Percentiles rank a stretch among this genome's conserved stretches.
phyloP scores from a whole-genome alignment of 2,888 invertebrate species.

The Coelinius sp. region DNA sequence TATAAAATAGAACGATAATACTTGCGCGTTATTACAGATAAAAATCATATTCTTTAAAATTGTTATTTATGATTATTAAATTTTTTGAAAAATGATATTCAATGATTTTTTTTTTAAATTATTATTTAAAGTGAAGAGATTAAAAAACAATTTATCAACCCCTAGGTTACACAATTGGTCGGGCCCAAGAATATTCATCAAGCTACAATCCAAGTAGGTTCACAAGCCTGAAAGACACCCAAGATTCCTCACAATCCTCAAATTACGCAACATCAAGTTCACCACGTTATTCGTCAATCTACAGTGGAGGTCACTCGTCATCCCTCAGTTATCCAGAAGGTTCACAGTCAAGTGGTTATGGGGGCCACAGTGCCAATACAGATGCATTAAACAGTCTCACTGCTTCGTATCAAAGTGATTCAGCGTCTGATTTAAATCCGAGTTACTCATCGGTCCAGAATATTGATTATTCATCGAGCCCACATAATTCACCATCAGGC shows the following conservation, averaged over 20 bases:
- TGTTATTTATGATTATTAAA: too few species aligned
- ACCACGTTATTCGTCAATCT: slow-evolving; percentile 14
- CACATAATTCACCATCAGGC: slow-evolving; percentile 29
- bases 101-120: too few species aligned
- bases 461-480: slow-evolving; percentile 16
- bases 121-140: too few species aligned
- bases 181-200: slow-evolving; percentile 50
- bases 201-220: slow-evolving; percentile 44
- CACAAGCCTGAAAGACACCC: slow-evolving; percentile 36
- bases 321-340: not conserved
- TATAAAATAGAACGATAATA: slow-evolving; percentile 13
- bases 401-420: slow-evolving; percentile 48
- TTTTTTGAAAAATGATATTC: too few species aligned
- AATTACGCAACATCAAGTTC: not conserved
- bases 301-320: slow-evolving; percentile 21
- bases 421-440: slow-evolving; percentile 37
- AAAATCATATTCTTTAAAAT: too few species aligned
- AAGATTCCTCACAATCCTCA: slow-evolving; percentile 32
- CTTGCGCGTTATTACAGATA: slow-evolving; percentile 27
- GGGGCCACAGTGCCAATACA: slow-evolving; percentile 35
- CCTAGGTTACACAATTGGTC: slow-evolving; percentile 51
- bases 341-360: slow-evolving; percentile 20
- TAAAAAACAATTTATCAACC: not conserved
- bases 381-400: slow-evolving; percentile 42
- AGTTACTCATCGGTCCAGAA: slow-evolving; percentile 48